Conservation (phyloP, 2,797 vertebrate genomes). For the Pangasius mekongensis region DNA sequence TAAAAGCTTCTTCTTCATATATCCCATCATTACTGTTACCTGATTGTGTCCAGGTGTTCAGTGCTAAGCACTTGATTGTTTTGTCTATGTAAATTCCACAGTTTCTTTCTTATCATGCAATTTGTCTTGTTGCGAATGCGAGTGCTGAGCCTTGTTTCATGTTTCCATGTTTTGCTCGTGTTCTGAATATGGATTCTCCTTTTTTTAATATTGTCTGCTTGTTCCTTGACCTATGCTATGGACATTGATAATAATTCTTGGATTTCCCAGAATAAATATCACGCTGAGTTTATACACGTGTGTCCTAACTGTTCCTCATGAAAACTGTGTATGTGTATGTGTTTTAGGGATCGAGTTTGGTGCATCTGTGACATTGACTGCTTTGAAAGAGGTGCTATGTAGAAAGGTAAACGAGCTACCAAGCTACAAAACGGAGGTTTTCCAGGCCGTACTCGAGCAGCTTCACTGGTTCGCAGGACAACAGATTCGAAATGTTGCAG, state of each 20-base stretch:
- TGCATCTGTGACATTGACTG: slow-evolving; percentile 82
- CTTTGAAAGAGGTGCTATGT: slow-evolving; percentile 77
- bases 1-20: too few relatives aligned
- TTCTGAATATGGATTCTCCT: neutral
- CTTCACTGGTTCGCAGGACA: slow-evolving; percentile 92
- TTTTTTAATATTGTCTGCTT: neutral
- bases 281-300: neutral
- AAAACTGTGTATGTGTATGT: neutral
- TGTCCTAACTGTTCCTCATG: neutral
- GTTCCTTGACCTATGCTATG: neutral
- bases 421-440: slow-evolving; percentile 79
- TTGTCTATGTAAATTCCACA: neutral
- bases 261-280: neutral
- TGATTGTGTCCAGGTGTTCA: neutral
- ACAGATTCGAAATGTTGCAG: slow-evolving; percentile 93
- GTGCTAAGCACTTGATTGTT: neutral
- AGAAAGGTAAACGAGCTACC: slow-evolving; percentile 73
- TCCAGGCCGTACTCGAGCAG: slow-evolving; percentile 86
- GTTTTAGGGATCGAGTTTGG: slow-evolving; percentile 84
- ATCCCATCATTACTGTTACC: neutral
- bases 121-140: neutral
- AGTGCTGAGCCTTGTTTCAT: neutral
- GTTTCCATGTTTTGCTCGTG: neutral
- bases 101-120: neutral
- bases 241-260: neutral